Percentiles rank a stretch among this genome's conserved stretches.
Evolutionary conservation across 2,888 invertebrate genomes (phyloP).

Genomic region (Agrotis segetum): DNA sequence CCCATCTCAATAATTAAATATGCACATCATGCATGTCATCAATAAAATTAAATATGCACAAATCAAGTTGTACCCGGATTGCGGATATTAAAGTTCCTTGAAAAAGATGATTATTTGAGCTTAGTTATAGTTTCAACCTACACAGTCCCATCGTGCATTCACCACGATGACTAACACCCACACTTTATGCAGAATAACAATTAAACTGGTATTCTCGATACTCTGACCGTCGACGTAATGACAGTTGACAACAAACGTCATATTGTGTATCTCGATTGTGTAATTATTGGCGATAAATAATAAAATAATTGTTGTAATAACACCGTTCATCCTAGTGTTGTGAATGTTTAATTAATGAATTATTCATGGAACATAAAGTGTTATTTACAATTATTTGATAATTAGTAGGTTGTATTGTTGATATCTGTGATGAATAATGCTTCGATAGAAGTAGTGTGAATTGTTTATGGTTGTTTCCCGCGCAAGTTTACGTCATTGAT

Average conservation of each 20-base stretch:
- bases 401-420: conserved; percentile 20
- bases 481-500: conserved; percentile 11
- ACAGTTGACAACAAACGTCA: conserved; percentile 51
- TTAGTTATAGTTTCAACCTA: conserved; percentile 20
- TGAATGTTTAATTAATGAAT: conserved; percentile 59
- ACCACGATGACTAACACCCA: conserved; percentile 43
- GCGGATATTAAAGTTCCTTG: conserved; percentile 31
- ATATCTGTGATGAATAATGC: conserved; percentile 12
- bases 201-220: conserved; percentile 41
- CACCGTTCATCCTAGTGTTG: conserved; percentile 55
- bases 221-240: conserved; percentile 29
- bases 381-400: conserved; percentile 37
- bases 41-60: conserved; percentile 37
- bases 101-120: conserved; percentile 30
- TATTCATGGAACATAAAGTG: conserved; percentile 39
- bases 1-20: too few relatives aligned
- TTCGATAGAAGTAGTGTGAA: conserved; percentile 14
- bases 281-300: conserved; percentile 72
- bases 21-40: too few relatives aligned
- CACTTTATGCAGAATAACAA: conserved; percentile 30
- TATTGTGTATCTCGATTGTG: conserved; percentile 32
- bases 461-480: conserved; percentile 28
- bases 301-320: conserved; percentile 68
- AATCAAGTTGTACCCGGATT: conserved; percentile 33
- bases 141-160: conserved; percentile 24